phyloP scores from a whole-genome alignment of 2,113 vertebrate species.

The Thamnophis sirtalis region DNA sequence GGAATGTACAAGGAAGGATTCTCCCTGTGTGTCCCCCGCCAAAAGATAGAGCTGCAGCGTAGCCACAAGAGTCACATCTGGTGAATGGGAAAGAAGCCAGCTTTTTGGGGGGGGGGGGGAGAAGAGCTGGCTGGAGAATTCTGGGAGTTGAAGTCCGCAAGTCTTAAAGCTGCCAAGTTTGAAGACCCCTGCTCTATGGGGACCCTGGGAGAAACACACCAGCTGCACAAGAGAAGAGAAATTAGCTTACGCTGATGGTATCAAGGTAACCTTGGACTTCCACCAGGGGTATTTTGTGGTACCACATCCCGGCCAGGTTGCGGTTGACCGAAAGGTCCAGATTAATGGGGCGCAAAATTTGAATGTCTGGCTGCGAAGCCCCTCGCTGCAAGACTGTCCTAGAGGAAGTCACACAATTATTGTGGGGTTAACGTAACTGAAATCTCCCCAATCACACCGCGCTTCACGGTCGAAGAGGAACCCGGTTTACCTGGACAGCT shows the following conservation, averaged over 20 bases:
- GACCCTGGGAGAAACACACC: background rate
- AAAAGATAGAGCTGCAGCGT: background rate
- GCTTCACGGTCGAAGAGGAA: background rate
- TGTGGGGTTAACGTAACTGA: background rate
- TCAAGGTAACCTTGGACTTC: constrained; percentile 83
- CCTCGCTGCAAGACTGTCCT: constrained; percentile 72
- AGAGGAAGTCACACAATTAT: background rate
- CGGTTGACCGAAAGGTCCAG: constrained; percentile 81
- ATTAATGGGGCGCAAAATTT: constrained; percentile 90
- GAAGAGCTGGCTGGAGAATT: no score
- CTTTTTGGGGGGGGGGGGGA: no score
- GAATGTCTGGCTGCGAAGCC: constrained; percentile 68
- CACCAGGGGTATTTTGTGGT: constrained; percentile 78
- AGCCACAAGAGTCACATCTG: background rate
- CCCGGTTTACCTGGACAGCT: constrained; percentile 79
- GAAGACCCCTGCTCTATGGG: background rate
- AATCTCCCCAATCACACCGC: no score
- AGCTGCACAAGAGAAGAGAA: background rate
- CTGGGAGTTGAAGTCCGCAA: no score
- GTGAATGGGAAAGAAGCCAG: background rate
- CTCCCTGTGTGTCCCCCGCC: no score
- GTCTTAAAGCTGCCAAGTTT: no score
- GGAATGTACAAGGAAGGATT: background rate
- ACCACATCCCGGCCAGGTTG: constrained; percentile 89
- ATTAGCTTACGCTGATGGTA: constrained; percentile 79